phyloP scores from a whole-genome alignment of 2,888 invertebrate genomes.

The Celastrina argiolus region DNA sequence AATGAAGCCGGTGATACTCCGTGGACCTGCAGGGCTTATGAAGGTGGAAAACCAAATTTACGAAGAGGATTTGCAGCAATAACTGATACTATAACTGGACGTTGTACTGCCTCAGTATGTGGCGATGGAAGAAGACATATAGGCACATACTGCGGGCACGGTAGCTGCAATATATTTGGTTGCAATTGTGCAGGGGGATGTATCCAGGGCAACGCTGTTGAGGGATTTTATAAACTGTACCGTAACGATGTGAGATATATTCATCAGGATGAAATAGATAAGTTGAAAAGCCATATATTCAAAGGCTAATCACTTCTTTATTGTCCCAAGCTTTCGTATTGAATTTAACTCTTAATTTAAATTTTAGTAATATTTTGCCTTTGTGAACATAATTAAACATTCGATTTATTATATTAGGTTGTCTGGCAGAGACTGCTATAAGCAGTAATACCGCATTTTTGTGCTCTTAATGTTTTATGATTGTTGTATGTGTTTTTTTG shows the following conservation, averaged over 20 bases:
- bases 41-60: neutral
- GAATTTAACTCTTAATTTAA: neutral
- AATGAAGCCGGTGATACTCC: neutral
- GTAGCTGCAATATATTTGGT: conserved; percentile 1
- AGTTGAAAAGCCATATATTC: neutral
- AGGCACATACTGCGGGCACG: conserved; percentile 4
- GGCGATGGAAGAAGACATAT: neutral
- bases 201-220: conserved; percentile 7
- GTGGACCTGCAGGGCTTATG: neutral
- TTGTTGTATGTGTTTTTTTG: too few relatives aligned
- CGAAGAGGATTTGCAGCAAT: neutral
- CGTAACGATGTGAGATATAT: neutral
- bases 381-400: too few relatives aligned
- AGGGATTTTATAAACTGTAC: neutral
- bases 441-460: too few relatives aligned
- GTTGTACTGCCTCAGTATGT: neutral
- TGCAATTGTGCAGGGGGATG: conserved; percentile 8
- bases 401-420: too few relatives aligned
- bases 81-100: conserved; percentile 26
- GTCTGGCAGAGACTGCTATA: too few relatives aligned
- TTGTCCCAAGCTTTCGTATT: neutral
- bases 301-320: neutral
- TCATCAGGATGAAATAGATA: neutral
- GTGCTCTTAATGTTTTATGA: too few relatives aligned
- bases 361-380: too few relatives aligned